Percentiles rank a stretch among this genome's conserved stretches.
Evolutionary conservation across 1,140 invertebrate species (phyloP).

Genomic region (Berghia stephanieae): DNA sequence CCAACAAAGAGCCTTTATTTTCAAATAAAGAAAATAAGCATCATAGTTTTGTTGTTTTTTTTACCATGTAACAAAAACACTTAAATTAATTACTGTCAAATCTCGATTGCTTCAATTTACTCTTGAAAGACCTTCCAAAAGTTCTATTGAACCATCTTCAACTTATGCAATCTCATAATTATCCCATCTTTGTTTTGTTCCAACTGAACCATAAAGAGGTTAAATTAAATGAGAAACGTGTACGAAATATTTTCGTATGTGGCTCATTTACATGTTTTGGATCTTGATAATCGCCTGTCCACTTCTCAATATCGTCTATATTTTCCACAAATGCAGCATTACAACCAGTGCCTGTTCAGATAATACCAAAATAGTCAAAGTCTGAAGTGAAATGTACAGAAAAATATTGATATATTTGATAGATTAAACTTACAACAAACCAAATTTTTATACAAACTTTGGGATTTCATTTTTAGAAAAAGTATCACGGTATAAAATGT

Average conservation of each 20-base stretch:
- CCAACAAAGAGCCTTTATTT: too few species aligned
- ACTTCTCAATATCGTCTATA: slow-evolving; percentile 74
- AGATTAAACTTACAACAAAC: too few species aligned
- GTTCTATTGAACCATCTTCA: not conserved
- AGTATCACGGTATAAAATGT: too few species aligned
- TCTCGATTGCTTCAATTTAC: not conserved
- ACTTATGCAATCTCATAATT: not conserved
- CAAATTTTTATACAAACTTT: too few species aligned
- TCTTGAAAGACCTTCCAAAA: not conserved
- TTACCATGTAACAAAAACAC: too few species aligned
- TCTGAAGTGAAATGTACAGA: too few species aligned
- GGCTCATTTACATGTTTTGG: slow-evolving; percentile 35
- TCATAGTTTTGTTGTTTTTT: too few species aligned
- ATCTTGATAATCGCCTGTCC: slow-evolving; percentile 40
- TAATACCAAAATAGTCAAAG: too few species aligned
- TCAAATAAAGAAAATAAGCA: too few species aligned
- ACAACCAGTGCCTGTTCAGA: slow-evolving; percentile 88
- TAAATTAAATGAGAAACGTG: not conserved
- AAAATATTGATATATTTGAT: too few species aligned
- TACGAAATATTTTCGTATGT: not conserved
- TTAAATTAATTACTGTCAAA: not conserved
- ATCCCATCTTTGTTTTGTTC: not conserved
- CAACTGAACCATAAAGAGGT: not conserved
- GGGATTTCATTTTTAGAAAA: too few species aligned
- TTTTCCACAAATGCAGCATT: slow-evolving; percentile 97